These are phyloP conservation scores for Charanyca ferruginea DNA, from an alignment of 2,888 invertebrate species.

Conservation along the genomic window DNA sequence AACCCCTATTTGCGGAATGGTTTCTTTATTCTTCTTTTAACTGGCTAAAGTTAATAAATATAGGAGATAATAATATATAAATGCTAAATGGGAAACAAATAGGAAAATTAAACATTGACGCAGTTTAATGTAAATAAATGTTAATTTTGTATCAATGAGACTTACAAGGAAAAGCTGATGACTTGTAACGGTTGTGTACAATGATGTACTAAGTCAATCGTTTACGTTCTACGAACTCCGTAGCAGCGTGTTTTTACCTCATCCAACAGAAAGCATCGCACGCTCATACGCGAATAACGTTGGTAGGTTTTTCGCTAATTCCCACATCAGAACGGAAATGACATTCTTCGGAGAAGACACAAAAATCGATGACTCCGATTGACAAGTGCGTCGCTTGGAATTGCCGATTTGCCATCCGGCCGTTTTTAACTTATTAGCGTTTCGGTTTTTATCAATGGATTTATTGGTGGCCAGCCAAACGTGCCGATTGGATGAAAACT, in stretches of 20 bases:
- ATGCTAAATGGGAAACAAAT: conserved; percentile 43
- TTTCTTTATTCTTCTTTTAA: conserved; percentile 59
- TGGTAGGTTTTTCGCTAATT: conserved; percentile 22
- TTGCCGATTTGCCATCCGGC: conserved; percentile 72
- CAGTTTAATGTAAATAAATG: conserved; percentile 10
- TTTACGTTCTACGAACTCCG: conserved; percentile 18
- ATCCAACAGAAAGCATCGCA: conserved; percentile 20
- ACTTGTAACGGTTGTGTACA: conserved; percentile 10
- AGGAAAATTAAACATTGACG: conserved; percentile 37
- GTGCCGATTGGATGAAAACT: conserved; percentile 77
- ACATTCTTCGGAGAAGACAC: conserved; percentile 57
- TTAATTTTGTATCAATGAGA: conserved; percentile 21
- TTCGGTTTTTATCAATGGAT: conserved; percentile 85
- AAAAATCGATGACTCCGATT: conserved; percentile 64
- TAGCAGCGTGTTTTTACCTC: background rate
- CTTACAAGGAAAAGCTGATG: conserved; percentile 15
- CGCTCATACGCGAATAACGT: background rate
- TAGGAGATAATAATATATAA: conserved; percentile 46
- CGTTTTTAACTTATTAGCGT: conserved; percentile 82
- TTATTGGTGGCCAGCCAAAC: conserved; percentile 82
- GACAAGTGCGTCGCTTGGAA: conserved; percentile 62
- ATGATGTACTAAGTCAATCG: conserved; percentile 9
- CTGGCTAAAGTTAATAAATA: conserved; percentile 40
- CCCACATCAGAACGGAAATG: conserved; percentile 36
- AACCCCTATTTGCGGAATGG: conserved; percentile 65